These are phyloP conservation scores for Pangasius krempfi DNA, from an alignment of 2,797 vertebrate genomes.

Conservation along the genomic window DNA sequence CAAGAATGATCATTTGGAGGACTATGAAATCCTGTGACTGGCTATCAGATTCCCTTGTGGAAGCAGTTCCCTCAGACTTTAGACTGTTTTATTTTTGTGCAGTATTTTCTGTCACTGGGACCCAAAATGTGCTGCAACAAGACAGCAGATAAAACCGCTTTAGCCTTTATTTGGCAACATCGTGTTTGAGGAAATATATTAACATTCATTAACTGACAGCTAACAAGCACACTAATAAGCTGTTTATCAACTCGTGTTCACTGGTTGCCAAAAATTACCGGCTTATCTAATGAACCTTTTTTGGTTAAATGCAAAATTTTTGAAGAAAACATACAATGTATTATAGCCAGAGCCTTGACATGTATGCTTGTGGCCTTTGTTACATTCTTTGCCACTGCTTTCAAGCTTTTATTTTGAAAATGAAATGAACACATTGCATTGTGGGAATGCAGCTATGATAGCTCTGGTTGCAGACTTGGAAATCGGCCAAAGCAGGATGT, in stretches of 20 bases:
- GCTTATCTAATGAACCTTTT: neutral
- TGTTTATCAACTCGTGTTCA: neutral
- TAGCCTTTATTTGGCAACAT: no score
- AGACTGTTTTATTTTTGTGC: no score
- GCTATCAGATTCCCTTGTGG: no score
- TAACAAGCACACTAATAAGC: neutral
- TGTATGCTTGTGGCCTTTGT: neutral
- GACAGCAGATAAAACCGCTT: no score
- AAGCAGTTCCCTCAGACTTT: no score
- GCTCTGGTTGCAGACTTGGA: neutral
- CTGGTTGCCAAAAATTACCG: neutral
- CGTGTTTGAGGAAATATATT: neutral
- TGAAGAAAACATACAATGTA: neutral
- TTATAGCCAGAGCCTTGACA: neutral
- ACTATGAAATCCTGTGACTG: no score
- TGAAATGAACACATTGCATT: neutral
- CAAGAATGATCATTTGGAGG: no score
- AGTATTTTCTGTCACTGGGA: no score
- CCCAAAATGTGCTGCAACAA: no score
- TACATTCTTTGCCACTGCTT: no score
- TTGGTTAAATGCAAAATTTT: neutral
- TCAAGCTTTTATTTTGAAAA: slow-evolving; percentile 21
- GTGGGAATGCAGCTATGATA: neutral
- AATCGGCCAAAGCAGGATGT: neutral
- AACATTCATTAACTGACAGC: neutral